Evolutionary conservation across 2,888 invertebrate species (phyloP), one percentile per base, ranked within the genome.

Genomic region (Bursaphelenchus okinawaensis): DNA sequence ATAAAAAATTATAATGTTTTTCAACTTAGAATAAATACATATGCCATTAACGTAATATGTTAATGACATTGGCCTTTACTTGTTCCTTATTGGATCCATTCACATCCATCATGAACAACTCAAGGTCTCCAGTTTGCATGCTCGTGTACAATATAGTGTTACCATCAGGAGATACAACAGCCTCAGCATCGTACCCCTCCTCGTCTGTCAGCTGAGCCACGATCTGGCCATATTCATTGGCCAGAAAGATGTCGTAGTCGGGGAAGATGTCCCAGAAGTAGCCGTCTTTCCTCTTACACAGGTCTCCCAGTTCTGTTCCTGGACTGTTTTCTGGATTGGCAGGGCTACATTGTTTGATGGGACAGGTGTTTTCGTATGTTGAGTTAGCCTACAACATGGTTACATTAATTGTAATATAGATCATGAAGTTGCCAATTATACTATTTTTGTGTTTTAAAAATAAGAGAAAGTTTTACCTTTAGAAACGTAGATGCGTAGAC

Each of bases 261-360:
- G 71, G 70, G 54, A 70, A 74, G 23, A 80, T 71, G 55, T 80
- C 79, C 80, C 80, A 80, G 4, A 75, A 77, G 69, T 80, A 80
- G 40, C 70, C 65, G 16, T 72, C 72, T 27, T 77, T 74, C 55
- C 75, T 40, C 16, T 63, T 20, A 31, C 62, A 77, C 9, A 77
- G 67, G 22, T 74, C 59, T 29, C 68, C 63, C 56, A 75, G 58
- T 22, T 68, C 65, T 1, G 70, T 70, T 19, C 67, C 69, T 19
- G 67, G 60, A 51, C 70, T 73, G 55, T 57, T 63, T 19, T 63
- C 6, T 27, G 66, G 63, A 52, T 71, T 55, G 2, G 40, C 16
- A 7, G 6, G 7, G 19, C 31, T 62, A 50, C 78, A 78, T 29
- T 69, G 66, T 61, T 78, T 78, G 27, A 62, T 63, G 1, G 77